Conservation (phyloP, 2,888 invertebrate genomes). For the Mesorhabditis belari region DNA sequence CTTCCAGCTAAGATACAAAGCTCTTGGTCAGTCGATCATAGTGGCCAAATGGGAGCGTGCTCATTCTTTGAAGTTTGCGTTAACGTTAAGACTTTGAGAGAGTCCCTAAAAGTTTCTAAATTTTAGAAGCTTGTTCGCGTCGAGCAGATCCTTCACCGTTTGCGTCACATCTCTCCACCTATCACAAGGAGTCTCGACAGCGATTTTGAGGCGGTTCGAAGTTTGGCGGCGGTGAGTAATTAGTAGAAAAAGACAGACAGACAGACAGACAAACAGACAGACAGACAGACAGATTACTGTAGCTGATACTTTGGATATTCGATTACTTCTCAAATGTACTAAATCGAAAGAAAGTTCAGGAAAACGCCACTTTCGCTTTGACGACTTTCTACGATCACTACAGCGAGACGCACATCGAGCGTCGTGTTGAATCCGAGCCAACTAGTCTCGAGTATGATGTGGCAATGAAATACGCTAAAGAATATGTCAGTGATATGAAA, state of each 20-base stretch:
- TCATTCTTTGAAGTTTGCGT: too few relatives aligned
- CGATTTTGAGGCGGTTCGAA: not conserved
- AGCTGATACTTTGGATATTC: not conserved
- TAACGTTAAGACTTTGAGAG: too few relatives aligned
- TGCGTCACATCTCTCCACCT: not conserved
- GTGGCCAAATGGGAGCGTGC: too few relatives aligned
- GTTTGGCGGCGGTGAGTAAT: not conserved
- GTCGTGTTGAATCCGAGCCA: not conserved
- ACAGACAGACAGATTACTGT: too few relatives aligned
- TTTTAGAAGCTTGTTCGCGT: not conserved
- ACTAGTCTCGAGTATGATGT: not conserved
- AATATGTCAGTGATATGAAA: constrained; percentile 4
- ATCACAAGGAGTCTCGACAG: not conserved
- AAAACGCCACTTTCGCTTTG: constrained; percentile 18
- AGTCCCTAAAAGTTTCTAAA: too few relatives aligned
- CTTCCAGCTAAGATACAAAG: too few relatives aligned
- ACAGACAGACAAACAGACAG: too few relatives aligned
- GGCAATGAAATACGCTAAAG: not conserved
- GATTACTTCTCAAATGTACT: not conserved
- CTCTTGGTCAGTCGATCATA: too few relatives aligned
- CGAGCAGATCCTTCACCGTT: not conserved
- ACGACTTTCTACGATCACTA: constrained; percentile 27
- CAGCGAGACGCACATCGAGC: constrained; percentile 5
- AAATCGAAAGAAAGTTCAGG: constrained; percentile 4
- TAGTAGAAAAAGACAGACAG: too few relatives aligned